Evolutionary conservation across 2,113 vertebrate species (phyloP).

Genomic region (Corydoras sp.): DNA sequence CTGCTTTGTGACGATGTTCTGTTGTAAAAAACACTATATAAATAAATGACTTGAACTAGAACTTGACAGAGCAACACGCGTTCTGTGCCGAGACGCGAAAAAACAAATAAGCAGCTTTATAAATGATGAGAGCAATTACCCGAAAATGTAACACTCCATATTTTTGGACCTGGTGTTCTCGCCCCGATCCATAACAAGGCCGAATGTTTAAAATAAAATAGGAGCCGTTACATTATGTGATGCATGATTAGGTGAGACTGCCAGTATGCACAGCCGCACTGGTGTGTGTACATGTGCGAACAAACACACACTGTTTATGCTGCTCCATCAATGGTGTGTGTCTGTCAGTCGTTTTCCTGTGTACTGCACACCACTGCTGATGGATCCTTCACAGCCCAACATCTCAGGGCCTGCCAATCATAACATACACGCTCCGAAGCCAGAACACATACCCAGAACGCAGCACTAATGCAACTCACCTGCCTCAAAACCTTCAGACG

Average conservation of each 20-base stretch:
- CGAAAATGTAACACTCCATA: too few relatives aligned
- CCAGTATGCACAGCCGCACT: conserved; percentile 11
- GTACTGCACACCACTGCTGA: conserved; percentile 46
- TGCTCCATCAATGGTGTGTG: conserved; percentile 42
- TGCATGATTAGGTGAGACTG: conserved; percentile 11
- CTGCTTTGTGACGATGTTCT: too few relatives aligned
- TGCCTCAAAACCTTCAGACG: background rate
- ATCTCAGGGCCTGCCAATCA: conserved; percentile 30
- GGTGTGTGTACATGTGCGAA: conserved; percentile 13
- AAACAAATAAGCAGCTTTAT: too few relatives aligned
- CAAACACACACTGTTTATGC: conserved; percentile 34
- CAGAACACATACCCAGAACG: conserved; percentile 11
- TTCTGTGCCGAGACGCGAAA: too few relatives aligned
- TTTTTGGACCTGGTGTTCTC: too few relatives aligned
- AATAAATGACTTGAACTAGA: too few relatives aligned
- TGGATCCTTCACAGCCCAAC: conserved; percentile 52
- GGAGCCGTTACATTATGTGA: conserved; percentile 10
- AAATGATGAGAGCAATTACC: too few relatives aligned
- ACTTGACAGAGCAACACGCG: too few relatives aligned
- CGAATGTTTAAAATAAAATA: conserved; percentile 28
- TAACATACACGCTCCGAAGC: conserved; percentile 29
- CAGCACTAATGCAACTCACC: background rate
- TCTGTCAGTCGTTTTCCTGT: conserved; percentile 42
- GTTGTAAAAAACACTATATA: too few relatives aligned
- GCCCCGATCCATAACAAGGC: conserved; percentile 4